These are phyloP conservation scores for Pseudomyrmex pallidus DNA, from an alignment of 1,140 invertebrate species.

Conservation along the genomic window DNA sequence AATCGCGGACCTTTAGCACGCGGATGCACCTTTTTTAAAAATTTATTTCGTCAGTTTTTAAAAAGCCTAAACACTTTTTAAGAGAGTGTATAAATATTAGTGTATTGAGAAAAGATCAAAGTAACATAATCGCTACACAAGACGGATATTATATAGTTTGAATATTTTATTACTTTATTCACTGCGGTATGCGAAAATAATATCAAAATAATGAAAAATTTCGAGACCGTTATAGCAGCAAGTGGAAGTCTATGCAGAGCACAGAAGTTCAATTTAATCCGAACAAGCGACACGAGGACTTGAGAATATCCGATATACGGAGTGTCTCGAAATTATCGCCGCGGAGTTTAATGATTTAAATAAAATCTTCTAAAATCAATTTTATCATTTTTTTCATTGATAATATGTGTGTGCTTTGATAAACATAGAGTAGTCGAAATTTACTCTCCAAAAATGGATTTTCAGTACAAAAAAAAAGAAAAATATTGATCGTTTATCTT, in stretches of 20 bases:
- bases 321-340: constrained; percentile 27
- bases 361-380: not conserved
- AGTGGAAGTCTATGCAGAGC: constrained; percentile 26
- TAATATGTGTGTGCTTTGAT: too few species aligned
- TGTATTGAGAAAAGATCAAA: too few species aligned
- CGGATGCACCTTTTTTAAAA: not conserved
- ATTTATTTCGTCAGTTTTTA: too few species aligned
- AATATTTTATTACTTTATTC: not conserved
- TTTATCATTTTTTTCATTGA: too few species aligned
- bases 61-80: too few species aligned
- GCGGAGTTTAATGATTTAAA: not conserved
- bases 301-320: constrained; percentile 24
- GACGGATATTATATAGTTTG: too few species aligned
- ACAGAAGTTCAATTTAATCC: constrained; percentile 51
- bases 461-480: too few species aligned
- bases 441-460: too few species aligned
- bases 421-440: too few species aligned
- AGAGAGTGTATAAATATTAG: too few species aligned
- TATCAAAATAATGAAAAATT: not conserved
- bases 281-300: constrained; percentile 18
- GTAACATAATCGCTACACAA: too few species aligned
- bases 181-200: not conserved
- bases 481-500: too few species aligned
- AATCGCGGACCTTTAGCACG: not conserved
- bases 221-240: not conserved